Percentiles rank a stretch among this genome's conserved stretches.
These are phyloP conservation scores for Galbula dea DNA, from an alignment of 2,113 vertebrate species.

Conservation along the genomic window DNA sequence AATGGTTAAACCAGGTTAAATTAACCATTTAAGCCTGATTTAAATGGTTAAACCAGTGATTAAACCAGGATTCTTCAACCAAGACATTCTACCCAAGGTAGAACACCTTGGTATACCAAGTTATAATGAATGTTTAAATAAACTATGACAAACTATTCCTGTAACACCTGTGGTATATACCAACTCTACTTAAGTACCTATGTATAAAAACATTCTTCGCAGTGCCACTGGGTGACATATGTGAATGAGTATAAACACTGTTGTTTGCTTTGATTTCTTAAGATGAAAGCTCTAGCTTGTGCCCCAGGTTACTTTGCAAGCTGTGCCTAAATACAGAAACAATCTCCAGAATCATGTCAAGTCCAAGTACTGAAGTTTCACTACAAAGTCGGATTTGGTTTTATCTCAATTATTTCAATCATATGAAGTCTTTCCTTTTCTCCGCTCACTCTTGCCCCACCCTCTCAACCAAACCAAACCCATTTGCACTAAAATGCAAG, in stretches of 20 bases:
- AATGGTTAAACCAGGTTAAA: no score
- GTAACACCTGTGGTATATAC: neutral
- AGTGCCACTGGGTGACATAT: neutral
- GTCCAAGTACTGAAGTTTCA: neutral
- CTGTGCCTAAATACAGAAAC: neutral
- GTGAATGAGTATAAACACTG: fast-evolving
- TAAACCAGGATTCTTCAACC: no score
- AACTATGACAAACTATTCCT: neutral
- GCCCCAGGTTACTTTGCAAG: neutral
- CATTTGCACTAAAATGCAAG: neutral
- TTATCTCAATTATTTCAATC: constrained; percentile 19
- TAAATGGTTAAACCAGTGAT: no score
- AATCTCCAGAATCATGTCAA: neutral
- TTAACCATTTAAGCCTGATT: no score
- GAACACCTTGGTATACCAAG: no score
- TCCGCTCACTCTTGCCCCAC: neutral
- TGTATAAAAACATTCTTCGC: neutral
- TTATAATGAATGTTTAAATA: neutral
- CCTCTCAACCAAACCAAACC: neutral
- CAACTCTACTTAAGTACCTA: neutral
- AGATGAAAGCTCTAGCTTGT: neutral
- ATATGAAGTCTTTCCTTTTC: neutral
- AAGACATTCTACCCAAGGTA: no score
- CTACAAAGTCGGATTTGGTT: neutral
- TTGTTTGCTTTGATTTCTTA: neutral